Evolutionary conservation across 1,140 invertebrate genomes (phyloP).

Genomic region (Brachionus rubens): DNA sequence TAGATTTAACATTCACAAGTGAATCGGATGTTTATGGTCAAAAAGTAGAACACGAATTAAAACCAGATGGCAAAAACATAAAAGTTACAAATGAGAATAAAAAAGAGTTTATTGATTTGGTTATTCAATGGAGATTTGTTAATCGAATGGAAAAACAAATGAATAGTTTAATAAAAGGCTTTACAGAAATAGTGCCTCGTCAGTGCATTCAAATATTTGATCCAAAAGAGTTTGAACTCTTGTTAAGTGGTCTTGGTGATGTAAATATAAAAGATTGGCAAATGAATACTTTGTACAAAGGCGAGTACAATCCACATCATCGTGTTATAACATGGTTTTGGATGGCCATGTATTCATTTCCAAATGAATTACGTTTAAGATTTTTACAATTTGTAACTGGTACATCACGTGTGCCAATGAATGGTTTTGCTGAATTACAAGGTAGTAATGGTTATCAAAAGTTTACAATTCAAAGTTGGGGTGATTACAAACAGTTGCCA

Average conservation of each 20-base stretch:
- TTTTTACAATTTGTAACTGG: slow-evolving; percentile 96
- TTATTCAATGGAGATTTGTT: slow-evolving; percentile 95
- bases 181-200: slow-evolving; percentile 84
- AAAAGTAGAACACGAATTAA: slow-evolving; percentile 84
- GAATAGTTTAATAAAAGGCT: slow-evolving; percentile 89
- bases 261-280: slow-evolving; percentile 99
- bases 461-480: slow-evolving; percentile 98
- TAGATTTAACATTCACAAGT: slow-evolving; percentile 89
- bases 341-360: slow-evolving; percentile 90
- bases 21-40: slow-evolving; percentile 94
- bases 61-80: slow-evolving; percentile 82
- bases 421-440: slow-evolving; percentile 95
- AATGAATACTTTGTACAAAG: slow-evolving; percentile 90
- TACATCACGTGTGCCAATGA: slow-evolving; percentile 96
- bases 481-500: slow-evolving; percentile 83
- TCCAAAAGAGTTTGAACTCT: slow-evolving; percentile 89
- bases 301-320: slow-evolving; percentile 94
- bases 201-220: slow-evolving; percentile 92
- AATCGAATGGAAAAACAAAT: slow-evolving; percentile 90
- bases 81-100: slow-evolving; percentile 90
- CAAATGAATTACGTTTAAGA: slow-evolving; percentile 90
- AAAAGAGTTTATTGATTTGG: slow-evolving; percentile 90
- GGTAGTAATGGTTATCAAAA: slow-evolving; percentile 95
- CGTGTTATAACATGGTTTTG: slow-evolving; percentile 95
- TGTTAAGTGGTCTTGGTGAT: slow-evolving; percentile 97